Percentiles rank a stretch among this genome's conserved stretches.
phyloP scores from a whole-genome alignment of 2,888 invertebrate genomes.

The Hedya salicella region DNA sequence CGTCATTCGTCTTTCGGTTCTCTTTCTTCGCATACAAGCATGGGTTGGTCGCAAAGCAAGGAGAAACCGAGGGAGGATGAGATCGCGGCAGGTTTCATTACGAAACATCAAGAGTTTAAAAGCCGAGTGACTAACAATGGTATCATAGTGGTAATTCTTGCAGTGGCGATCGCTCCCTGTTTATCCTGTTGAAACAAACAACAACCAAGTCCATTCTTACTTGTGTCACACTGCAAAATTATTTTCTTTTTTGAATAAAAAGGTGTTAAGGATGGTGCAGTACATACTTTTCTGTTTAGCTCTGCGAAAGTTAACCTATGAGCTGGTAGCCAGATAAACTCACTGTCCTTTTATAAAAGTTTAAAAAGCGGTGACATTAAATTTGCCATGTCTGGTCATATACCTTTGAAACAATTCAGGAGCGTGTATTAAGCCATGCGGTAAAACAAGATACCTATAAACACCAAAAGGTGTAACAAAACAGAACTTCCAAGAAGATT shows the following conservation, averaged over 20 bases:
- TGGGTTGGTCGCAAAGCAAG: too few species aligned
- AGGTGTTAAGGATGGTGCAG: conserved; percentile 24
- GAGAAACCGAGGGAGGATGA: too few species aligned
- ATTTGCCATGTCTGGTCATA: conserved; percentile 44
- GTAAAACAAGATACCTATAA: conserved; percentile 1
- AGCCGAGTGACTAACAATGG: too few species aligned
- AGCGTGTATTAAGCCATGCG: conserved; percentile 12
- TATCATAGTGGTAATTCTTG: too few species aligned
- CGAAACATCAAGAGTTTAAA: too few species aligned
- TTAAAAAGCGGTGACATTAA: conserved; percentile 40
- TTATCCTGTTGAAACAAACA: conserved; percentile 35
- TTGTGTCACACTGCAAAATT: conserved; percentile 42
- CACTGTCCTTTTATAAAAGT: conserved; percentile 40
- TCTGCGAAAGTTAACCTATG: conserved; percentile 41
- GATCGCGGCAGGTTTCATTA: too few species aligned
- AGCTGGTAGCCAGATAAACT: conserved; percentile 43
- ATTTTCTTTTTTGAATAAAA: conserved; percentile 34
- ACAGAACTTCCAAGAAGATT: conserved; percentile 15
- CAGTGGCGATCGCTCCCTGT: too few species aligned
- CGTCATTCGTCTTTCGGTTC: too few species aligned
- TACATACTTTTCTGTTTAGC: conserved; percentile 18
- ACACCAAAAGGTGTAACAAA: too few species aligned
- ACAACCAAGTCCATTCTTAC: conserved; percentile 34
- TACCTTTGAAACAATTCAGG: conserved; percentile 31
- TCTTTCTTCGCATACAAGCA: too few species aligned